A percentile compares a stretch with the other conserved stretches of the same genome.
Evolutionary conservation across 1,140 invertebrate genomes (phyloP).

Genomic region (Atopsyche davidsoni): DNA sequence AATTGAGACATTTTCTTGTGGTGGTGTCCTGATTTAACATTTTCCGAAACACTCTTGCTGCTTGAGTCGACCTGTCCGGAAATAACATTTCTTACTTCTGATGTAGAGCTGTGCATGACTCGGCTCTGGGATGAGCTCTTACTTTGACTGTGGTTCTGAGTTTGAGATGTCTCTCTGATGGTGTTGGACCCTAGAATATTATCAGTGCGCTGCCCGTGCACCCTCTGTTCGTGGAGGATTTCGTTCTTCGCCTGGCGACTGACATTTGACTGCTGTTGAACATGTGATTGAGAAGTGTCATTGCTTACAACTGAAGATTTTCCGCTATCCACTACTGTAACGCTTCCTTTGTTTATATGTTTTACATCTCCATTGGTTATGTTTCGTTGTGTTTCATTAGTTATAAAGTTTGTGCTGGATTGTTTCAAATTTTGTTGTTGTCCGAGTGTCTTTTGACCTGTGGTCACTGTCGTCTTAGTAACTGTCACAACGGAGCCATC

Average conservation of each 20-base stretch:
- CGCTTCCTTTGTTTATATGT: conserved; percentile 10
- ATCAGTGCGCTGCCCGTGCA: neutral
- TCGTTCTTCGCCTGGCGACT: neutral
- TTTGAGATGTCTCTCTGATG: conserved; percentile 12
- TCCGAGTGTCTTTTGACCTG: conserved; percentile 17
- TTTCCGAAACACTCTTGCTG: conserved; percentile 10
- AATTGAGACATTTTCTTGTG: conserved; percentile 56
- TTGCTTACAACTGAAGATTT: conserved; percentile 11
- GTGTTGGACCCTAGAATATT: neutral
- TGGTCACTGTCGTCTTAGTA: conserved; percentile 43
- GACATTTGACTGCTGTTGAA: conserved; percentile 6
- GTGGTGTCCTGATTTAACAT: conserved; percentile 11
- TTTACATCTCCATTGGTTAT: conserved; percentile 21
- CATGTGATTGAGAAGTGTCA: conserved; percentile 12
- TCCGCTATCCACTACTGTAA: no score
- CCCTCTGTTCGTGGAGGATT: neutral
- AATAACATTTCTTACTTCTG: conserved; percentile 21
- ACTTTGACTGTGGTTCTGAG: conserved; percentile 15
- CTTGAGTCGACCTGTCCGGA: conserved; percentile 13
- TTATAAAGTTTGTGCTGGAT: conserved; percentile 22
- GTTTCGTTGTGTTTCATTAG: conserved; percentile 23
- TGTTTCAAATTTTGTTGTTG: conserved; percentile 16
- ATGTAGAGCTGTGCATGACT: conserved; percentile 11
- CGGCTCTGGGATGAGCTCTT: conserved; percentile 23
- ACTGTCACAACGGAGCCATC: conserved; percentile 51